A percentile compares a stretch with the other conserved stretches of the same genome.
phyloP scores from a whole-genome alignment of 1,140 invertebrate genomes.

The Cotesia glomerata region DNA sequence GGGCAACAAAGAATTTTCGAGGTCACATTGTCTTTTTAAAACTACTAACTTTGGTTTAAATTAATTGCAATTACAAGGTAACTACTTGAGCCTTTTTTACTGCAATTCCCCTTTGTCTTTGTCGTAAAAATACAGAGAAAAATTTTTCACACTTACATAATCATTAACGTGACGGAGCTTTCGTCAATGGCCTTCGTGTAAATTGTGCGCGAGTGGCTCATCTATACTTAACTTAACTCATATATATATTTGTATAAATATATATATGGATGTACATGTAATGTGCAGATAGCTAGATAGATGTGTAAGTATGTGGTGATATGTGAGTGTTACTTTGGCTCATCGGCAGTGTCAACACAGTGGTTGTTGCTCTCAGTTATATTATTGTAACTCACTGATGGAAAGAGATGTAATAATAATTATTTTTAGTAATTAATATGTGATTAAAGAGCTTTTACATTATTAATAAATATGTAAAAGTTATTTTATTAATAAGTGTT shows the following conservation, averaged over 20 bases:
- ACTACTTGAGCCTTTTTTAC: no score
- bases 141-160: constrained; percentile 15
- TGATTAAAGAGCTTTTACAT: no score
- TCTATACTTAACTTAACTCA: background rate
- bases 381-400: no score
- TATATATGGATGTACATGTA: background rate
- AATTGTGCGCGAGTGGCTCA: background rate
- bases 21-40: constrained; percentile 14
- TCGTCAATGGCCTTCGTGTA: constrained; percentile 21
- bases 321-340: constrained; percentile 1
- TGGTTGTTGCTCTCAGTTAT: no score
- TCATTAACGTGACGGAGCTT: constrained; percentile 1
- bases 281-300: background rate
- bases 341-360: constrained; percentile 15
- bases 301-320: background rate
- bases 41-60: no score
- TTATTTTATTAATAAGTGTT: no score
- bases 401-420: no score
- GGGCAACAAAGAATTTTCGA: constrained; percentile 18
- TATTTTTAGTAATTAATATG: no score
- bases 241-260: background rate
- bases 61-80: no score
- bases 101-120: no score
- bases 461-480: no score
- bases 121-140: background rate